Conservation (phyloP, 2,113 vertebrate genomes). For the Oncorhynchus tshawytscha region DNA sequence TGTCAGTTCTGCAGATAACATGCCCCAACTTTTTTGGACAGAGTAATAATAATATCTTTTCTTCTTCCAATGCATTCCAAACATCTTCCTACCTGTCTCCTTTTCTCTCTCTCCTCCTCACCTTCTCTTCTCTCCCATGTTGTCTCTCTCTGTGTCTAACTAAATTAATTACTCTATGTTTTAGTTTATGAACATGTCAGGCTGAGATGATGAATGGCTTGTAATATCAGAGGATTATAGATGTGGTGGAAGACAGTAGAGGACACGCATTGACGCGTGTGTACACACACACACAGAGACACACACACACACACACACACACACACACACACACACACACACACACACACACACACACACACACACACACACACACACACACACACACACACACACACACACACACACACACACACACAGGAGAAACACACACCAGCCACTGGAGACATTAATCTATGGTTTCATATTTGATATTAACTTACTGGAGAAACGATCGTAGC, state of each 20-base stretch:
- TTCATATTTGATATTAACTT: slow-evolving; percentile 73
- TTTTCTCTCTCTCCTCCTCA: background rate
- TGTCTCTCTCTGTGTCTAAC: slow-evolving; percentile 55
- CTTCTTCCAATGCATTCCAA: background rate
- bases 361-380: slow-evolving; percentile 40
- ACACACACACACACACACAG: slow-evolving; percentile 37
- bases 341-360: slow-evolving; percentile 32
- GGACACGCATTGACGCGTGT: slow-evolving; percentile 41
- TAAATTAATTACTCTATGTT: slow-evolving; percentile 86
- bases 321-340: slow-evolving; percentile 40
- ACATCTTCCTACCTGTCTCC: background rate
- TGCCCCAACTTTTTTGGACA: slow-evolving; percentile 56
- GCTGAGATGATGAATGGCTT: slow-evolving; percentile 82
- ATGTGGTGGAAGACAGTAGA: slow-evolving; percentile 56
- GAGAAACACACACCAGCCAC: slow-evolving; percentile 49
- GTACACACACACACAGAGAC: slow-evolving; percentile 36
- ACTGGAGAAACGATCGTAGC: slow-evolving; percentile 65
- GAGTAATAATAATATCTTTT: slow-evolving; percentile 45
- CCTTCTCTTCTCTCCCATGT: background rate
- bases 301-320: slow-evolving; percentile 26
- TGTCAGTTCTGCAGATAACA: slow-evolving; percentile 47
- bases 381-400: background rate
- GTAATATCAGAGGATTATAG: slow-evolving; percentile 79
- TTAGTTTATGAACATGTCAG: slow-evolving; percentile 80
- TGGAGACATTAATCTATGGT: slow-evolving; percentile 64